A percentile compares a stretch with the other conserved stretches of the same genome.
Evolutionary conservation across 1,140 invertebrate genomes (phyloP).

Genomic region (Oppia nitens): DNA sequence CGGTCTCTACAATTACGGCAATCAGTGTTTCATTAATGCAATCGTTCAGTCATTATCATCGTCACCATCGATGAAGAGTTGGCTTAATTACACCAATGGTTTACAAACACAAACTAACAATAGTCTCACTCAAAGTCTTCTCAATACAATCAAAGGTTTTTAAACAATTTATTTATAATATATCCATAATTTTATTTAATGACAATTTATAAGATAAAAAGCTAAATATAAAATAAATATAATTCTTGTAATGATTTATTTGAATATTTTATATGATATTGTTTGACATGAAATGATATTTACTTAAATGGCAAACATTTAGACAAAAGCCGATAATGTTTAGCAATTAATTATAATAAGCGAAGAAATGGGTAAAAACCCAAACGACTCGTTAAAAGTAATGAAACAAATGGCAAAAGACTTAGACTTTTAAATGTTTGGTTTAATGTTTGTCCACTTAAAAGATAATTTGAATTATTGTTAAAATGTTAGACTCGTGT

Average conservation of each 20-base stretch:
- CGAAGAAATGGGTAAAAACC: no score
- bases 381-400: no score
- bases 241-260: not conserved
- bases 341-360: no score
- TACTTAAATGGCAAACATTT: no score
- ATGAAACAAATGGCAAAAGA: no score
- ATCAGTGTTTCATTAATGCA: constrained; percentile 72
- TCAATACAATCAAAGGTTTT: not conserved
- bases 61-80: constrained; percentile 52
- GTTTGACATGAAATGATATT: no score
- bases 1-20: constrained; percentile 63
- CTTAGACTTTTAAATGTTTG: no score
- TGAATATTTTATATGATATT: no score
- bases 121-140: constrained; percentile 6
- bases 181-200: constrained; percentile 8
- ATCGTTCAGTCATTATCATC: constrained; percentile 63
- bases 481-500: no score
- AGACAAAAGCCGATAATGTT: no score
- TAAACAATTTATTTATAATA: not conserved
- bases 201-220: not conserved
- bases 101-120: constrained; percentile 6
- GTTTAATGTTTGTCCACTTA: no score
- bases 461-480: no score
- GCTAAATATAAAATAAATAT: not conserved
- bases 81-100: constrained; percentile 42